These are phyloP conservation scores for Lates calcarifer DNA, from an alignment of 2,113 vertebrate species.

Conservation along the genomic window DNA sequence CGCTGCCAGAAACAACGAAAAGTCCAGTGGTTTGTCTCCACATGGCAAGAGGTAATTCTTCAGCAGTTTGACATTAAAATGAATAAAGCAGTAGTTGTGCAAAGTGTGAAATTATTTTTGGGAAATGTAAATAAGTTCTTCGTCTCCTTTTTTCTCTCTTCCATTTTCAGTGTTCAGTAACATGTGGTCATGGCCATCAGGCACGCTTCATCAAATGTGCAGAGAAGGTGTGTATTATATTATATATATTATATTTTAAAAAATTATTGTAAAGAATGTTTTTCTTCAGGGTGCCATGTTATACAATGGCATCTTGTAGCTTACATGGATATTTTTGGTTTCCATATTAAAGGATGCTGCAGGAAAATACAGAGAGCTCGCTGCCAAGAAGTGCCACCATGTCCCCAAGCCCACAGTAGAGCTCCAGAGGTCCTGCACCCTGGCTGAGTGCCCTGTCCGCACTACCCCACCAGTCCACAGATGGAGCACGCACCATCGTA, in stretches of 20 bases:
- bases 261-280: background rate
- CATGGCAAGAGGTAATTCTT: conserved; percentile 88
- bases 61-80: background rate
- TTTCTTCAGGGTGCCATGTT: background rate
- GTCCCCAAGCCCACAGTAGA: conserved; percentile 83
- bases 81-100: conserved; percentile 4
- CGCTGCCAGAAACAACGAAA: conserved; percentile 88
- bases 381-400: conserved; percentile 86
- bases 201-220: conserved; percentile 87
- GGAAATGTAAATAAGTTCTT: background rate
- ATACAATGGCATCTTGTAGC: background rate
- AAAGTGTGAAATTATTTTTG: background rate
- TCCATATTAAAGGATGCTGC: conserved; percentile 73
- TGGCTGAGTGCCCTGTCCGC: conserved; percentile 77
- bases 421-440: conserved; percentile 83
- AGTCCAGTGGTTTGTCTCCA: conserved; percentile 90
- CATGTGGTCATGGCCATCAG: conserved; percentile 88
- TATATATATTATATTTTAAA: background rate
- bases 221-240: conserved; percentile 81
- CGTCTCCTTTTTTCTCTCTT: background rate
- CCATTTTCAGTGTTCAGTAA: conserved; percentile 86
- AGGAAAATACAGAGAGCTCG: conserved; percentile 88
- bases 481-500: conserved; percentile 29
- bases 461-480: conserved; percentile 62
- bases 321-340: background rate